phyloP scores from a whole-genome alignment of 2,113 vertebrate genomes.

The Takifugu flavidus region DNA sequence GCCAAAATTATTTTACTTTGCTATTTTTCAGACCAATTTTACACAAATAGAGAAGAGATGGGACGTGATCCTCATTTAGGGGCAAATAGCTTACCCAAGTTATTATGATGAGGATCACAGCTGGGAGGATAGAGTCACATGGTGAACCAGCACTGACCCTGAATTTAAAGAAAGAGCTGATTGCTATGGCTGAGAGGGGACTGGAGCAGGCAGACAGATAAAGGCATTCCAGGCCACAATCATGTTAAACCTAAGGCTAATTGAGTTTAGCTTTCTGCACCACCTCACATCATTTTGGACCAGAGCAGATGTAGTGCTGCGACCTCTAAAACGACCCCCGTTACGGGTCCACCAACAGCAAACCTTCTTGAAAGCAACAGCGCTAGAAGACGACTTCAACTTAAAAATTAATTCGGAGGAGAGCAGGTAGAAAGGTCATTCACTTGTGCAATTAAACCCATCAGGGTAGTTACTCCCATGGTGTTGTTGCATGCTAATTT shows the following conservation, averaged over 20 bases:
- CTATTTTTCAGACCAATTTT: background rate
- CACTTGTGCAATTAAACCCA: background rate
- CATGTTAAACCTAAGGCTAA: conserved; percentile 40
- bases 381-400: background rate
- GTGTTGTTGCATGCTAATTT: background rate
- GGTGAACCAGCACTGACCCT: conserved; percentile 48
- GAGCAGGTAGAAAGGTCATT: background rate
- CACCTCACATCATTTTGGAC: conserved; percentile 43
- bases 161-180: conserved; percentile 45
- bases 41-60: background rate
- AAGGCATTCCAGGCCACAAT: conserved; percentile 52
- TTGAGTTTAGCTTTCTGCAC: conserved; percentile 46
- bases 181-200: conserved; percentile 29
- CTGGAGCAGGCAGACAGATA: conserved; percentile 43
- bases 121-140: conserved; percentile 27
- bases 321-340: background rate
- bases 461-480: background rate
- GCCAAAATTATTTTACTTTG: background rate
- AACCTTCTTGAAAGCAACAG: conserved; percentile 2
- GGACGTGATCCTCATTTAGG: background rate
- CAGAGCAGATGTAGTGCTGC: conserved; percentile 11
- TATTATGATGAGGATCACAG: conserved; percentile 6
- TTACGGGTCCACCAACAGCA: background rate
- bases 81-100: conserved; percentile 11
- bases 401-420: background rate